A percentile compares a stretch with the other conserved stretches of the same genome.
phyloP scores from a whole-genome alignment of 2,797 vertebrate species.

The Anableps anableps region DNA sequence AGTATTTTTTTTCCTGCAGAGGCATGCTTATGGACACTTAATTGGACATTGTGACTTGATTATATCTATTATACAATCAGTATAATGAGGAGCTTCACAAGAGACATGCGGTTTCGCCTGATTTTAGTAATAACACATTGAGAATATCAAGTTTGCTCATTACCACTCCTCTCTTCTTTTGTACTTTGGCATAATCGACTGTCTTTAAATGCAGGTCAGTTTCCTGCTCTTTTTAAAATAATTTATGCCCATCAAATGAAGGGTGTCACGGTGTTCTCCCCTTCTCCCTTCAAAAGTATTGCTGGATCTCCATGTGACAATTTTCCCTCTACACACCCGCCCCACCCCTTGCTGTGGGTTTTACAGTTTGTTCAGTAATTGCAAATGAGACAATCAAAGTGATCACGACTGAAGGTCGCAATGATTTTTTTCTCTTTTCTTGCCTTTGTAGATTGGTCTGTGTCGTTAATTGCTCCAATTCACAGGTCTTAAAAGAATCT shows the following conservation, averaged over 20 bases:
- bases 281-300: slow-evolving; percentile 18
- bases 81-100: slow-evolving; percentile 62
- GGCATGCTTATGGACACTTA: slow-evolving; percentile 45
- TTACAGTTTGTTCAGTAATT: slow-evolving; percentile 52
- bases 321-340: slow-evolving; percentile 6
- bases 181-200: slow-evolving; percentile 34
- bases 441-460: slow-evolving; percentile 23
- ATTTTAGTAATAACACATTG: slow-evolving; percentile 45
- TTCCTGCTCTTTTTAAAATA: slow-evolving; percentile 26
- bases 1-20: slow-evolving; percentile 4
- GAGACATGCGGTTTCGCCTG: slow-evolving; percentile 39
- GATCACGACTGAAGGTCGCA: slow-evolving; percentile 20
- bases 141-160: slow-evolving; percentile 52
- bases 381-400: slow-evolving; percentile 47
- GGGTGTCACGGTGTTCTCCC: slow-evolving; percentile 31
- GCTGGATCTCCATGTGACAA: slow-evolving; percentile 44
- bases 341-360: slow-evolving; percentile 10
- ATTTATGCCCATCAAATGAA: slow-evolving; percentile 49
- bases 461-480: slow-evolving; percentile 26
- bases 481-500: slow-evolving; percentile 1
- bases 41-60: slow-evolving; percentile 71
- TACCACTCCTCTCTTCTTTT: slow-evolving; percentile 18
- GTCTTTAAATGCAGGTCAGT: slow-evolving; percentile 33
- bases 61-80: slow-evolving; percentile 75
- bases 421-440: slow-evolving; percentile 15